Base-by-base conservation (phyloP, 2,888 invertebrate species). In the Heliconius ismenius region DNA sequence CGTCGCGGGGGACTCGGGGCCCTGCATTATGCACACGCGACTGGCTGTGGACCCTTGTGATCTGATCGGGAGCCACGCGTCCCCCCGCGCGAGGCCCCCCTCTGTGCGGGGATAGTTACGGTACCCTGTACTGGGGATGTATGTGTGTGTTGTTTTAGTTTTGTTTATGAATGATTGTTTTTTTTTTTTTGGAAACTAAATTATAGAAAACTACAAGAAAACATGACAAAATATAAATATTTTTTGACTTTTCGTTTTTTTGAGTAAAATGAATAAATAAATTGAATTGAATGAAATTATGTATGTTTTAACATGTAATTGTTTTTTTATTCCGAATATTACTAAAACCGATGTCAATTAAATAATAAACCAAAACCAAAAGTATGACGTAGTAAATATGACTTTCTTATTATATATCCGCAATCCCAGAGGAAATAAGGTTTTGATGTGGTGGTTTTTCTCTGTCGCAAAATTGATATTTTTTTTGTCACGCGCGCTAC, bases 351-450 rank as follows among this genome's bases (percentile, higher is more conserved):
- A 43, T 21, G 21, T 18, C 13, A 67, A 76, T 78, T 74, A 75
- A 72, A 74, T 74, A 73, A 75, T 77, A 77, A 75, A 75, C 67
- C 75, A 75, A 32, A 32, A 32, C 32, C 32, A 32, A 79, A 78
- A 84, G 82, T 83, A 80, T 81, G 76, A 81, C 79, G 81, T 85
- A 86, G 83, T 84, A 85, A 85, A 84, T 84, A 80, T 86, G 87
- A 86, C 88, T 88, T 89, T 88, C 86, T 88, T 89, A 83, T 84
- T 84, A 85, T 84, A 83, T 83, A 83, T 83, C 83, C 85, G 7
- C 9, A 6, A 87, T 91, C 90, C 91, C 90, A 84, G 81, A 91
- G 91, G 91, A 91, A 91, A 92, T 91, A 90, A 91, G 86, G 86
- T 89, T 89, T 89, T 90, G 90, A 87, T 88, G 88, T 90, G 88